Evolutionary conservation across 1,140 invertebrate genomes (phyloP).

Genomic region (Bombus breviceps): DNA sequence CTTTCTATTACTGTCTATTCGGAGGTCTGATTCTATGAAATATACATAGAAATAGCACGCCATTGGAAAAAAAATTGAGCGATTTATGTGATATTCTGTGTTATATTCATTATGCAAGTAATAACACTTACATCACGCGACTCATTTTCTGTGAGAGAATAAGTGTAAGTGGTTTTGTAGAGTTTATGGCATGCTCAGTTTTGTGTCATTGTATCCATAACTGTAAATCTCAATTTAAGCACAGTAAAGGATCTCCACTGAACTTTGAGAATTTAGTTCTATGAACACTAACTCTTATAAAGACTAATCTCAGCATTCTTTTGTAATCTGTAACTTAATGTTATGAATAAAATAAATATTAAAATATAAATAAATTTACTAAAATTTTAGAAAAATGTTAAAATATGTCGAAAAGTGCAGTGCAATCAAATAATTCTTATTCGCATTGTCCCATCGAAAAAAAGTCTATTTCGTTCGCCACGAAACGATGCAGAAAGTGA

Average conservation of each 20-base stretch:
- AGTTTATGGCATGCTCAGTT: neutral
- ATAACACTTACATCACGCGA: no score
- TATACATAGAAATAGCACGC: neutral
- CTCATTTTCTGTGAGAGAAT: no score
- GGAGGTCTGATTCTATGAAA: neutral
- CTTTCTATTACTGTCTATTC: constrained; percentile 23
- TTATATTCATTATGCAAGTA: constrained; percentile 1
- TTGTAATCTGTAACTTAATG: neutral
- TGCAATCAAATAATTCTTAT: neutral
- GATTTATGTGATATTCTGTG: neutral
- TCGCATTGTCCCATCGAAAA: neutral
- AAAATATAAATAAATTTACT: neutral
- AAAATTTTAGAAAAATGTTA: neutral
- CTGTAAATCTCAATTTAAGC: neutral
- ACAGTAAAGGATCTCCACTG: neutral
- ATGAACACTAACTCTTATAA: no score
- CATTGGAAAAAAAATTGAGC: neutral
- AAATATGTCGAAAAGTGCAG: neutral
- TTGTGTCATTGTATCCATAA: neutral
- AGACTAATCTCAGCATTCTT: neutral
- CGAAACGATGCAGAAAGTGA: constrained; percentile 27
- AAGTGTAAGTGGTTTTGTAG: neutral
- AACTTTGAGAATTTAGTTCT: neutral
- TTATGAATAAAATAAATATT: neutral
- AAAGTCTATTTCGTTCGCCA: no score